Evolutionary conservation across 2,113 vertebrate genomes (phyloP), one percentile per base, ranked within the genome.

Genomic region (Fulica atra): DNA sequence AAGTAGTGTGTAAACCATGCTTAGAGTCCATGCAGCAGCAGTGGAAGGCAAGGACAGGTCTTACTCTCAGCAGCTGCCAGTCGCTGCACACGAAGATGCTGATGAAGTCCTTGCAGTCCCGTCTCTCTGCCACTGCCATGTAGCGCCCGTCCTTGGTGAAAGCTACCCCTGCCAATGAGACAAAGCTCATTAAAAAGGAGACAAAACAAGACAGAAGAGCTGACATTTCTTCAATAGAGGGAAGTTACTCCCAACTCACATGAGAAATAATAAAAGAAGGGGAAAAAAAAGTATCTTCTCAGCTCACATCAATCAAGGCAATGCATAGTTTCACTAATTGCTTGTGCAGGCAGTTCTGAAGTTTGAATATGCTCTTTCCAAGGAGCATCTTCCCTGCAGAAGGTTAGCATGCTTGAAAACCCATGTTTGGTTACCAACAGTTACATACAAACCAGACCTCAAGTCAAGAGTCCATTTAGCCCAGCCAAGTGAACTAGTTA

Each of bases 41-140:
- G n/a, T 1, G 36, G 46, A 48, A 83, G 42, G 60, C 51, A 56
- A 38, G 10, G 88, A 51, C 25, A 4, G 6, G 11, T 63, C 98
- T 98, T 82, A 99, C 99, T 97, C 99, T 98, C 48, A 99, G 98
- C n/a, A 99, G 98, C 98, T 99, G 99, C 99, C 99, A 99, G 97
- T 99, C 98, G 0, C 98, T 99, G 95, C 99, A 99, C 16, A 99
- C 99, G 3, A 99, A 99, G 96, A 99, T 95, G 97, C 99, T 99
- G 71, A 99, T 93, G 44, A 98, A 99, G 94, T 99, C 99, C 95
- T 98, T 99, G 97, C 99, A 99, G 98, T 99, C 99, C 1, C 99
- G 98, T 7, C 99, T 97, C 90, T 99, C 99, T 2, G 98, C 99
- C 94, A 99, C 92, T 4, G 99, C 99, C 99, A 99, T 97, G 72